Percentiles rank a stretch among this genome's conserved stretches.
Evolutionary conservation across 2,797 vertebrate genomes (phyloP).

Genomic region (Falco naumanni): DNA sequence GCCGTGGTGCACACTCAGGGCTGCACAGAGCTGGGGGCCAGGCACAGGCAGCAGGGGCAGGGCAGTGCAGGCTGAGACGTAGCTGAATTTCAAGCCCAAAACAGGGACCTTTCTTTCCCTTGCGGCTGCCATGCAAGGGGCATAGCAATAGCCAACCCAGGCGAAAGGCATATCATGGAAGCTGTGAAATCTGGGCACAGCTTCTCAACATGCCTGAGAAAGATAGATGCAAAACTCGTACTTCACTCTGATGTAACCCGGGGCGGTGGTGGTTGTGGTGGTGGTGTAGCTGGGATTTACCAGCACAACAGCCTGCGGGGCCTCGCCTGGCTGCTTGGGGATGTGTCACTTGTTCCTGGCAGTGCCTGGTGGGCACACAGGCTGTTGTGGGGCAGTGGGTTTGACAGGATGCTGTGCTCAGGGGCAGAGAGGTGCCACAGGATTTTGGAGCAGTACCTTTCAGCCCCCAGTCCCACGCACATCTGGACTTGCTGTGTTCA

Average conservation of each 20-base stretch:
- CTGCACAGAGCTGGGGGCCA: accelerated
- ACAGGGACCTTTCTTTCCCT: background rate
- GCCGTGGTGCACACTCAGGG: accelerated
- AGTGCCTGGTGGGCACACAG: background rate
- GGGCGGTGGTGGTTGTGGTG: too few species aligned
- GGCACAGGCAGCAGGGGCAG: background rate
- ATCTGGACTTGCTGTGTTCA: accelerated
- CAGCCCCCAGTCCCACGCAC: accelerated
- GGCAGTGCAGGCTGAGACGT: background rate
- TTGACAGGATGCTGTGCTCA: background rate
- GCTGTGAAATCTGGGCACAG: constrained; percentile 13
- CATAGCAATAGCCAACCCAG: background rate
- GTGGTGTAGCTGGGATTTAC: background rate
- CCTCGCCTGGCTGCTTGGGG: accelerated
- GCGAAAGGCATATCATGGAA: background rate
- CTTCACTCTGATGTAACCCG: background rate
- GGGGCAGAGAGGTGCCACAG: background rate
- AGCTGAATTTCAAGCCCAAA: background rate
- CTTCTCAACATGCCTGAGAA: background rate
- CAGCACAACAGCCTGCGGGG: background rate
- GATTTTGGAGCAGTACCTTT: background rate
- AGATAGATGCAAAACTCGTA: background rate
- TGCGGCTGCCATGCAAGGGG: background rate
- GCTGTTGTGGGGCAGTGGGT: accelerated
- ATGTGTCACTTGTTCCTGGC: background rate